Percentiles rank a stretch among this genome's conserved stretches.
Evolutionary conservation across 1,140 invertebrate species (phyloP).

Genomic region (Danaus melanippus): DNA sequence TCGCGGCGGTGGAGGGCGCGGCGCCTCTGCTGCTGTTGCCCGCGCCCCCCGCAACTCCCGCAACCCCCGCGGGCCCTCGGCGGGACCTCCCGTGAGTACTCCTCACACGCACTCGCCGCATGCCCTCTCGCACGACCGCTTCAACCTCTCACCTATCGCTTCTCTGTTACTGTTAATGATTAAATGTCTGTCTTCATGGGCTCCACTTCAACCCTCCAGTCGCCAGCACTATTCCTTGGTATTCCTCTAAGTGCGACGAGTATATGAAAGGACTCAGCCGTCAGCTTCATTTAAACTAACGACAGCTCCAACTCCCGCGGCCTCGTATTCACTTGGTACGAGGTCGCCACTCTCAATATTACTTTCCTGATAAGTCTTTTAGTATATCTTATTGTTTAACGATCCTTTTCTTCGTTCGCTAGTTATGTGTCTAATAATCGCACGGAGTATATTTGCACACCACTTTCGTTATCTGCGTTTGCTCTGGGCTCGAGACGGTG

Average conservation of each 20-base stretch:
- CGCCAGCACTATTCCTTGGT: too few relatives aligned
- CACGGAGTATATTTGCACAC: conserved; percentile 17
- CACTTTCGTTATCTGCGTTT: conserved; percentile 33
- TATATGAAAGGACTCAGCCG: too few relatives aligned
- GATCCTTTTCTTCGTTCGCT: conserved; percentile 5
- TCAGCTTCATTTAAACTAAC: too few relatives aligned
- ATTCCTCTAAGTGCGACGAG: too few relatives aligned
- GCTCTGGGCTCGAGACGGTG: background rate
- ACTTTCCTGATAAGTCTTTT: too few relatives aligned
- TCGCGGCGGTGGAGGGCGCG: conserved; percentile 52
- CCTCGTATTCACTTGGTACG: background rate
- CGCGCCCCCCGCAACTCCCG: too few relatives aligned
- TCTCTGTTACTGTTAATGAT: too few relatives aligned
- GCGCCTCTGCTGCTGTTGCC: conserved; percentile 43
- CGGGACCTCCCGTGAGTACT: conserved; percentile 45
- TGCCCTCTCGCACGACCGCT: conserved; percentile 1
- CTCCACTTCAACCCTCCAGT: too few relatives aligned
- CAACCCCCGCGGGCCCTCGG: conserved; percentile 23
- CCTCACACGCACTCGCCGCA: conserved; percentile 5
- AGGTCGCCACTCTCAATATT: too few relatives aligned
- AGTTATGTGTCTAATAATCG: conserved; percentile 5
- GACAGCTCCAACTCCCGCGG: background rate
- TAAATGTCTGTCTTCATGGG: too few relatives aligned
- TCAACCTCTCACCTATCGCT: conserved; percentile 2
- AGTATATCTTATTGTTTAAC: background rate